Percentiles rank a stretch among this genome's conserved stretches.
These are phyloP conservation scores for Varecia variegata DNA, from an alignment of 2,797 vertebrate genomes.

Conservation along the genomic window DNA sequence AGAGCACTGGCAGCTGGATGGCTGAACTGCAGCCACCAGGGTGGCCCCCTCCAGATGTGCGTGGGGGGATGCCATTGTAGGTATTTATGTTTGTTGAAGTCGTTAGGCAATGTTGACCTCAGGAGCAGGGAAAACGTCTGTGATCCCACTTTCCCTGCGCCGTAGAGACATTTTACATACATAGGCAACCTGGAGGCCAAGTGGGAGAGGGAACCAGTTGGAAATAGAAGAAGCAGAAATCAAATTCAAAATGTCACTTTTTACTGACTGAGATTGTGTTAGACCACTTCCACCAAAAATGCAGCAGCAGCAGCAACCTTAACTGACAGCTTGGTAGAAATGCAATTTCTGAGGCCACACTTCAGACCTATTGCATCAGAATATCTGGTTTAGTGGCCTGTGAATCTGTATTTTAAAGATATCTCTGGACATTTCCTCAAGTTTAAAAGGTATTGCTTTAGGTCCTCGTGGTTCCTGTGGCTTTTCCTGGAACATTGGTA, in stretches of 20 bases:
- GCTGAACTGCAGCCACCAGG: neutral
- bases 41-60: neutral
- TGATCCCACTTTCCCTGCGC: neutral
- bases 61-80: neutral
- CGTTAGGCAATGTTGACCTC: neutral
- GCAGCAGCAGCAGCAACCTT: neutral
- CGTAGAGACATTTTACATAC: neutral
- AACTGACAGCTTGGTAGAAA: neutral
- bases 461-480: neutral
- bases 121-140: neutral
- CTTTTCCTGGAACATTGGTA: neutral
- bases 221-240: neutral
- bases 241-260: conserved; percentile 39
- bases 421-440: neutral
- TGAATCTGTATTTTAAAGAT: neutral
- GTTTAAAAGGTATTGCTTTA: neutral
- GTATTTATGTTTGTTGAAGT: neutral
- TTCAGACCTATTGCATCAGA: neutral
- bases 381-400: neutral
- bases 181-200: neutral
- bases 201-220: neutral
- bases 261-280: conserved; percentile 8
- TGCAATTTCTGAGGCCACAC: neutral
- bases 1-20: neutral
- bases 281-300: neutral